A percentile compares a stretch with the other conserved stretches of the same genome.
phyloP scores from a whole-genome alignment of 2,113 vertebrate genomes.

The Nerophis lumbriciformis region DNA sequence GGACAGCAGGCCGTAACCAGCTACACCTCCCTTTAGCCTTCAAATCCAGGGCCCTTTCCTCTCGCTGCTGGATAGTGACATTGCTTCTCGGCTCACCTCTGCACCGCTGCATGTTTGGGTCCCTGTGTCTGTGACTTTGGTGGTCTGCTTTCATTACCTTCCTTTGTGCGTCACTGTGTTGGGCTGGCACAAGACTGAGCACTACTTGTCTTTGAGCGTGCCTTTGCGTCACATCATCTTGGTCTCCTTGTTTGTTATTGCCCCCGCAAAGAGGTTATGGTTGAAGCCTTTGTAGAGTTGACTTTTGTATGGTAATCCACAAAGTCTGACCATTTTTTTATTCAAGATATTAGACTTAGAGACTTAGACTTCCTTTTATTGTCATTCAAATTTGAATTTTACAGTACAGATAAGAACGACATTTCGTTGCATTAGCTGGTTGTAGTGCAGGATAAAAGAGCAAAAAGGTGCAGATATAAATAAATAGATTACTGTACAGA shows the following conservation, averaged over 20 bases:
- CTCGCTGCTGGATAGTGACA: conserved; percentile 46
- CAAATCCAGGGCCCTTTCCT: conserved; percentile 43
- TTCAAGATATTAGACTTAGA: not conserved
- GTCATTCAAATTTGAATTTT: too few species aligned
- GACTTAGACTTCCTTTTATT: not conserved
- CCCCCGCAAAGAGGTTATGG: not conserved
- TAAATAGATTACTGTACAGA: too few species aligned
- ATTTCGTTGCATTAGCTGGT: too few species aligned
- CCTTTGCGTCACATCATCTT: conserved; percentile 14
- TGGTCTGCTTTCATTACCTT: conserved; percentile 52
- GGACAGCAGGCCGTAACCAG: conserved; percentile 50
- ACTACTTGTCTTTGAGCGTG: not conserved
- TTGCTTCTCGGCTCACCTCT: conserved; percentile 46
- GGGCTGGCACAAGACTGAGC: conserved; percentile 23
- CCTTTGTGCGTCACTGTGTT: conserved; percentile 39
- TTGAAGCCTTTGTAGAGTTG: too few species aligned
- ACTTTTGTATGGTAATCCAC: too few species aligned
- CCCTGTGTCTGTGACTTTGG: conserved; percentile 60
- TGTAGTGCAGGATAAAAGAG: too few species aligned
- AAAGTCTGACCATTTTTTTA: too few species aligned
- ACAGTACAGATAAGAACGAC: too few species aligned
- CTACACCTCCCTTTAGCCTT: conserved; percentile 58
- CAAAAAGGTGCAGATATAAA: too few species aligned
- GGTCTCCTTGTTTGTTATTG: conserved; percentile 22
- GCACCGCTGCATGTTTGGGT: conserved; percentile 38